Evolutionary conservation across 92 coral and sea anemone genomes (phyloP).

Genomic region (Umimayanthus kanabou): DNA sequence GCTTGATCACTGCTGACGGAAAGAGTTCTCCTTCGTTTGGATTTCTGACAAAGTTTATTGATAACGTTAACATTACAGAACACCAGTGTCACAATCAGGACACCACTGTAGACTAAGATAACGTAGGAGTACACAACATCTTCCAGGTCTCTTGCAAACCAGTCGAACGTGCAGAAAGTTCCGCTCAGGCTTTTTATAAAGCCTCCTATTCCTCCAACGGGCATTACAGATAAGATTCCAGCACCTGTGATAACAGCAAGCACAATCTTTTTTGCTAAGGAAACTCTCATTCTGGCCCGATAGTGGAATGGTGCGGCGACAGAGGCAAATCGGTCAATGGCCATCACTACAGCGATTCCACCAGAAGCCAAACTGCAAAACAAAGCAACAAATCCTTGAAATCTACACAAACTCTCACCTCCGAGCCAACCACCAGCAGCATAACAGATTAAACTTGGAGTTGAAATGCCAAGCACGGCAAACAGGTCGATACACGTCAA

Average conservation of each 20-base stretch:
- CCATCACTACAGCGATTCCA: background rate
- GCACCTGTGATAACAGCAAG: background rate
- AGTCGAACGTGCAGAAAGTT: constrained; percentile 2
- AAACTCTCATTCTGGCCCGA: background rate
- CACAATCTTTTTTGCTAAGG: background rate
- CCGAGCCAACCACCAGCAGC: background rate
- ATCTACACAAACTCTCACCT: background rate
- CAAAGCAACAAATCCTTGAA: background rate
- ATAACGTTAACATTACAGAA: constrained; percentile 14
- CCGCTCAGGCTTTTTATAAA: constrained; percentile 1
- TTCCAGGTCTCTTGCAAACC: background rate
- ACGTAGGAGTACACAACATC: constrained; percentile 6
- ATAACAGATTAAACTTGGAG: background rate
- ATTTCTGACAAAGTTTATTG: too few species aligned
- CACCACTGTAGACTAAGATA: background rate
- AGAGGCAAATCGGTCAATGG: background rate
- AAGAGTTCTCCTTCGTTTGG: background rate
- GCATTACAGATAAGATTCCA: background rate
- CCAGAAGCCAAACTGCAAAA: constrained; percentile 1
- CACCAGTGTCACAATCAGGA: background rate
- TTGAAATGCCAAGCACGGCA: background rate
- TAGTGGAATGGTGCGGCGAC: background rate
- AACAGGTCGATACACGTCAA: background rate
- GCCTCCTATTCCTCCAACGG: constrained; percentile 1
- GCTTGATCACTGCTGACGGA: background rate